Evolutionary conservation across 1,140 invertebrate genomes (phyloP), one percentile per base, ranked within the genome.

Genomic region (Stegodyphus mimosarum): DNA sequence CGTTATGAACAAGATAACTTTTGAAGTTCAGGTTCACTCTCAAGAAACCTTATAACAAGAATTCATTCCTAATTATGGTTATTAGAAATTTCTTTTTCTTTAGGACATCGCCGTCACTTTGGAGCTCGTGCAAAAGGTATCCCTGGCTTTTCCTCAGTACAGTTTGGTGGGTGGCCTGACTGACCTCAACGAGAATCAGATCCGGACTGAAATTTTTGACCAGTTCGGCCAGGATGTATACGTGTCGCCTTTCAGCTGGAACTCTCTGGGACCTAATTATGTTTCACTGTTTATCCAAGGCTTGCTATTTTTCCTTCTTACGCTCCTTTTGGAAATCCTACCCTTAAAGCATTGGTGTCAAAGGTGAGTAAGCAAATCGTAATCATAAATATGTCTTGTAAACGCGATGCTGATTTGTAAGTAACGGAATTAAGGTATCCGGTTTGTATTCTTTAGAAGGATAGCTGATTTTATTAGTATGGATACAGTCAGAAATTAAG

Each of bases 61-160:
- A 33, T 33, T 33, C 33, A 33, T 33, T 33, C 3, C 33, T 33
- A 33, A 33, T n/a, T 3, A 33, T 33, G 3, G 3, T 33, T 33
- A 33, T 33, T 33, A 33, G 33, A 33, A 33, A 33, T 33, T 33
- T 33, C 33, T 33, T 60, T 55, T 15, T 60, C 15, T 15, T 64
- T 49, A 86, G 83, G 75, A 86, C 53, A 75, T 78, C 0, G 67
- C 69, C 51, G 88, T n/a, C 73, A 90, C 66, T 7, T 60, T 86
- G 10, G 33, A 70, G 2, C 13, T 55, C 11, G 88, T 92, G 79
- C 90, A 91, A 52, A 88, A 89, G 33, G 88, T 92, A 17, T 93
- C 93, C 75, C 87, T 93, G 18, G 75, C 92, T 9, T 87, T 93
- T 70, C 93, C 93, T 9, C 93, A 93, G 77, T 93, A 92, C 88